Evolutionary conservation across 2,797 vertebrate species (phyloP).

Genomic region (Tokudaia tokunoshimensis): DNA sequence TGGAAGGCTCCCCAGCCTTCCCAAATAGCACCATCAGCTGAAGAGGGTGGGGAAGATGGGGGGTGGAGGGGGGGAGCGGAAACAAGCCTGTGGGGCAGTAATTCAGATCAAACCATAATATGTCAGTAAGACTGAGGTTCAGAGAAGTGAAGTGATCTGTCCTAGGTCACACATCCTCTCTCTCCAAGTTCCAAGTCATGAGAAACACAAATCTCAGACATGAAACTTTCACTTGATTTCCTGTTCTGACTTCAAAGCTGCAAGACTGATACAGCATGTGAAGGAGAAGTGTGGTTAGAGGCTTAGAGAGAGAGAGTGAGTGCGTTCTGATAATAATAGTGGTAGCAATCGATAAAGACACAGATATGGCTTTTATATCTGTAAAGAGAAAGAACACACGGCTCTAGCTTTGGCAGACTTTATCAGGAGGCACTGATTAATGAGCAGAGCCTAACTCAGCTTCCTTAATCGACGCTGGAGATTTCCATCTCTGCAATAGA

Average conservation of each 20-base stretch:
- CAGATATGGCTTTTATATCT: slow-evolving; percentile 42
- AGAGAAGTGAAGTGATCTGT: neutral
- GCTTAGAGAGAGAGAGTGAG: slow-evolving; percentile 18
- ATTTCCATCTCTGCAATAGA: neutral
- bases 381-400: slow-evolving; percentile 4
- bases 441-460: neutral
- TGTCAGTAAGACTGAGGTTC: neutral
- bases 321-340: slow-evolving; percentile 30
- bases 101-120: neutral
- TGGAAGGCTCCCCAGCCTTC: neutral
- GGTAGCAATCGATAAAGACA: slow-evolving; percentile 56
- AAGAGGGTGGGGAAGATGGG: neutral
- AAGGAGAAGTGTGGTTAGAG: neutral
- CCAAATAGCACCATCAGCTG: neutral
- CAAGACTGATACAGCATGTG: neutral
- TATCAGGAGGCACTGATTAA: slow-evolving; percentile 71
- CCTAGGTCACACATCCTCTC: neutral
- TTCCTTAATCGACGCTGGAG: slow-evolving; percentile 1
- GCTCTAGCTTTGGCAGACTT: neutral
- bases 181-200: neutral
- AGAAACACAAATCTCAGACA: neutral
- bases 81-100: neutral
- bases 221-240: neutral
- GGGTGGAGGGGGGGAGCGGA: neutral
- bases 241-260: neutral